phyloP scores from a whole-genome alignment of 2,113 vertebrate genomes.

The Eubucco bourcierii region DNA sequence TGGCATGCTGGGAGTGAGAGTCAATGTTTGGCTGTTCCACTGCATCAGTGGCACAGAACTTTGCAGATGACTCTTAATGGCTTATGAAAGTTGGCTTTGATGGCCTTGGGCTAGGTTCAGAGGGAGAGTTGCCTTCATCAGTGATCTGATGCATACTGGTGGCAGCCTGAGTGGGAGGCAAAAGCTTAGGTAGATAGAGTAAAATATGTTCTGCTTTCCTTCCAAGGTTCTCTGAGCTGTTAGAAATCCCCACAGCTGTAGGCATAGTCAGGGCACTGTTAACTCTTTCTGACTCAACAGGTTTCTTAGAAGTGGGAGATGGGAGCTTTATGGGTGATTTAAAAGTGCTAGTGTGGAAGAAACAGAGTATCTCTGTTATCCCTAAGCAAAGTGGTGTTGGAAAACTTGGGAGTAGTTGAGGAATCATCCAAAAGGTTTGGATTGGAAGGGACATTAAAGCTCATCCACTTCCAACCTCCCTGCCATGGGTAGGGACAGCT shows the following conservation, averaged over 20 bases:
- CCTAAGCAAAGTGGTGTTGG: neutral
- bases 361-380: neutral
- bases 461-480: too few species aligned
- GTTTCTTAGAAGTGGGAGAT: neutral
- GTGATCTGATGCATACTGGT: neutral
- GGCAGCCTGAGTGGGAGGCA: conserved; percentile 34
- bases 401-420: neutral
- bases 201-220: neutral
- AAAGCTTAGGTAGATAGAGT: neutral
- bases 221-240: neutral
- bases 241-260: neutral
- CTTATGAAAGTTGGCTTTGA: neutral
- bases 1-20: neutral
- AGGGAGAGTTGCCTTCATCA: neutral
- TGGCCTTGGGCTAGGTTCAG: conserved; percentile 27
- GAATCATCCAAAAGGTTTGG: neutral
- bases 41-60: neutral
- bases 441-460: too few species aligned
- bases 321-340: neutral
- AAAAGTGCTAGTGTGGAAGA: neutral
- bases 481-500: too few species aligned
- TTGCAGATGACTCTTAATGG: neutral
- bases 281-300: neutral
- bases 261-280: neutral
- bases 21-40: neutral